phyloP scores from a whole-genome alignment of 2,888 invertebrate species.

The Galerucella pusilla region DNA sequence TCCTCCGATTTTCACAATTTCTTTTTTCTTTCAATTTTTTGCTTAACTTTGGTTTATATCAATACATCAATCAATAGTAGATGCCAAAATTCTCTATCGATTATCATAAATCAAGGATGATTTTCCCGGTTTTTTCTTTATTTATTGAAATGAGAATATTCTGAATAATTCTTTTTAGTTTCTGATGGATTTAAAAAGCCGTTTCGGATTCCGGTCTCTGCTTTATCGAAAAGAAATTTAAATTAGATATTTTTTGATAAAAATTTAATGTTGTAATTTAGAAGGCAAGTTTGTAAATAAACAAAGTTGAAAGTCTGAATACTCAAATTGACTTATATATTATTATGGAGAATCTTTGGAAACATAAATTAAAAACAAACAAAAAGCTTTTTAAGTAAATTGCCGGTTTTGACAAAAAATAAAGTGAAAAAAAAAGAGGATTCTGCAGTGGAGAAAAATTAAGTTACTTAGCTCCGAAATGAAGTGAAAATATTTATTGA shows the following conservation, averaged over 20 bases:
- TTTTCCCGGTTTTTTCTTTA: not conserved
- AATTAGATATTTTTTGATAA: not conserved
- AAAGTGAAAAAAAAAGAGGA: too few species aligned
- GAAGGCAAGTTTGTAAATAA: not conserved
- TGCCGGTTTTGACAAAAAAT: too few species aligned
- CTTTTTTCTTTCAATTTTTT: too few species aligned
- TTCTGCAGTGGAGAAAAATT: too few species aligned
- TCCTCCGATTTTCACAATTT: too few species aligned
- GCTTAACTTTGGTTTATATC: too few species aligned
- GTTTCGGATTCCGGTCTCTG: not conserved
- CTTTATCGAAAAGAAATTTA: constrained; percentile 3
- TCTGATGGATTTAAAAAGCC: not conserved
- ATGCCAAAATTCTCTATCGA: too few species aligned
- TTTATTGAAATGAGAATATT: not conserved
- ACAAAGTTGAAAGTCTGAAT: not conserved
- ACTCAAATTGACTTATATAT: not conserved
- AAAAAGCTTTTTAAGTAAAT: too few species aligned
- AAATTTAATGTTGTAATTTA: not conserved
- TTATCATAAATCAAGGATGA: not conserved
- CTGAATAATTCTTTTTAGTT: not conserved
- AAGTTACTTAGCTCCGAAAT: too few species aligned
- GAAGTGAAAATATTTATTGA: too few species aligned
- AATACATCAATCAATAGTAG: too few species aligned
- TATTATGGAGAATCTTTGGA: not conserved
- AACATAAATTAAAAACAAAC: too few species aligned